Conservation (phyloP, 2,888 invertebrate genomes). For the Torymus auratus region DNA sequence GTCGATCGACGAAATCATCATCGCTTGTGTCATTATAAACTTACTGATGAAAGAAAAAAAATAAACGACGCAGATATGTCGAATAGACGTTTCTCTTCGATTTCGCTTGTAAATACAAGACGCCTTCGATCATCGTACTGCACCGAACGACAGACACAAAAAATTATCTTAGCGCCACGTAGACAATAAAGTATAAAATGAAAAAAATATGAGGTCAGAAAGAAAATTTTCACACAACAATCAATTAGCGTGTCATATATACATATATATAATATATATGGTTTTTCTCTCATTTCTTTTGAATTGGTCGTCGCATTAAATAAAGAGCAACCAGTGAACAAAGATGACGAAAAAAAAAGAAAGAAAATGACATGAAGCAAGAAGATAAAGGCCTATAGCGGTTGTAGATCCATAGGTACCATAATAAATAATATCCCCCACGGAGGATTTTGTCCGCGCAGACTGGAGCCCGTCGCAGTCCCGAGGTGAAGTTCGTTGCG, state of each 20-base stretch:
- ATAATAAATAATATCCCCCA: neutral
- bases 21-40: constrained; percentile 41
- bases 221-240: constrained; percentile 20
- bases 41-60: too few relatives aligned
- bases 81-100: constrained; percentile 42
- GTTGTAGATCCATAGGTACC: constrained; percentile 56
- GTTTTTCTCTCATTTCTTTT: neutral
- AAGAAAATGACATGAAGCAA: constrained; percentile 5
- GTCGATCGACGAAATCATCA: constrained; percentile 42
- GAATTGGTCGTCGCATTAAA: constrained; percentile 9
- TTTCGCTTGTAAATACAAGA: constrained; percentile 57
- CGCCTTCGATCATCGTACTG: constrained; percentile 44
- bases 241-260: constrained; percentile 12
- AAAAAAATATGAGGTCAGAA: constrained; percentile 4
- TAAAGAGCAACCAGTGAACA: too few relatives aligned
- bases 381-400: constrained; percentile 36
- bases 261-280: too few relatives aligned
- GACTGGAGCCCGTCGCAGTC: constrained; percentile 60
- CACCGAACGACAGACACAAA: constrained; percentile 24
- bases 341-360: too few relatives aligned
- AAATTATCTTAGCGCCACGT: constrained; percentile 47
- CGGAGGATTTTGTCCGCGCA: constrained; percentile 12
- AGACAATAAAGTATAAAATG: constrained; percentile 50
- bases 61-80: constrained; percentile 14
- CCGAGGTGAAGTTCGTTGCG: constrained; percentile 61